Percentiles rank a stretch among this genome's conserved stretches.
Evolutionary conservation across 2,113 vertebrate species (phyloP).

Genomic region (Ascaphus truei): DNA sequence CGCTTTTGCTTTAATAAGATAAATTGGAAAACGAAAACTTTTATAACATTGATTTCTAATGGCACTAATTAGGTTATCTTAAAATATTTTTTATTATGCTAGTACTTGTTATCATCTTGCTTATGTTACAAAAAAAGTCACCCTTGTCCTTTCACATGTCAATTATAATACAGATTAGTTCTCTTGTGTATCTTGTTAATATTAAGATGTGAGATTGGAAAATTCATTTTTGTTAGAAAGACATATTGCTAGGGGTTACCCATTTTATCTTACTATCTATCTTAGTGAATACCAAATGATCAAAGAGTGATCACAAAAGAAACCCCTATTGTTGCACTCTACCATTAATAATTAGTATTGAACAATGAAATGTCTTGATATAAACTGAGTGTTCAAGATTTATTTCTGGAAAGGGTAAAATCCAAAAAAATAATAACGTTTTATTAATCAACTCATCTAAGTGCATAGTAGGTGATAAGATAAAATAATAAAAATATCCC

Average conservation of each 20-base stretch:
- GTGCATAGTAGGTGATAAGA: no score
- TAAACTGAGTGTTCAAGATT: no score
- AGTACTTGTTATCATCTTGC: neutral
- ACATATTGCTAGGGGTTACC: neutral
- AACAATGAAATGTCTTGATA: no score
- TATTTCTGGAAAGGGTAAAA: no score
- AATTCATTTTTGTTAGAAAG: neutral
- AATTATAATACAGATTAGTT: neutral
- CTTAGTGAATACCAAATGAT: no score
- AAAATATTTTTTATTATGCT: neutral
- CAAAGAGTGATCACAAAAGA: no score
- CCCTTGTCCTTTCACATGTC: neutral
- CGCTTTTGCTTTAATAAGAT: no score
- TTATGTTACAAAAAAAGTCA: neutral
- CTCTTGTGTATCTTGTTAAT: neutral
- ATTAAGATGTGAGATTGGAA: neutral
- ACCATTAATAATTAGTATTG: no score
- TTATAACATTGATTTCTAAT: neutral
- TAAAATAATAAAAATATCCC: no score
- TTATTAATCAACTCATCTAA: no score
- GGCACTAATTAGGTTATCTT: neutral
- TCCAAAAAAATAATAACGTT: no score
- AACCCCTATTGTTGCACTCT: no score
- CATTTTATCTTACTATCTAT: slow-evolving; percentile 9
- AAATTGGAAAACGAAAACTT: neutral